A percentile compares a stretch with the other conserved stretches of the same genome.
Evolutionary conservation across 2,888 invertebrate genomes (phyloP).

Genomic region (Argyresthia albistria): DNA sequence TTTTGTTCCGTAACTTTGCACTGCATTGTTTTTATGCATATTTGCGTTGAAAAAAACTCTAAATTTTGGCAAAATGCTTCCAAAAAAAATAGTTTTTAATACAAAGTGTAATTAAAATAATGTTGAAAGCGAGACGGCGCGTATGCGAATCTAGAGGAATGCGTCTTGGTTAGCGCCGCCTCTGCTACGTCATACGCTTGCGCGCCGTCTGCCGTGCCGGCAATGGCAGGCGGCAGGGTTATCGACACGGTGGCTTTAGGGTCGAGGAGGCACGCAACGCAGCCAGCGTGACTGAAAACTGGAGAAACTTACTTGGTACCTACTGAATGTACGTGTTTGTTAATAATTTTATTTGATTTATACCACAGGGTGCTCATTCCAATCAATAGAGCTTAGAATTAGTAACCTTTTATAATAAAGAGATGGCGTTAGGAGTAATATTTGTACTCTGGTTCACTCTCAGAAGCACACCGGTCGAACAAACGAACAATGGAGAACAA

Average conservation of each 20-base stretch:
- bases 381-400: no score
- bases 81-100: neutral
- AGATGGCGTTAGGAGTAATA: no score
- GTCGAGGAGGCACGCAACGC: conserved; percentile 19
- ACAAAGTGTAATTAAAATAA: neutral
- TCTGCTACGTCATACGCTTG: conserved; percentile 56
- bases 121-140: conserved; percentile 11
- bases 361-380: no score
- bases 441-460: no score
- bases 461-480: no score
- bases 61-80: neutral
- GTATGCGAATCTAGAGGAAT: conserved; percentile 56
- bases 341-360: no score
- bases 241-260: conserved; percentile 53
- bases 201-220: conserved; percentile 18
- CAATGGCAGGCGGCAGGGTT: conserved; percentile 53
- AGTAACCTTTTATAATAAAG: no score
- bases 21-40: no score
- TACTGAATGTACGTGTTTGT: no score
- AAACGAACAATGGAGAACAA: no score
- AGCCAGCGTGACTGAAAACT: no score
- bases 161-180: conserved; percentile 50
- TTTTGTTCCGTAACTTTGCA: neutral
- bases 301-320: no score
- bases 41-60: neutral